A percentile compares a stretch with the other conserved stretches of the same genome.
These are phyloP conservation scores for Pampusana beccarii DNA, from an alignment of 2,113 vertebrate genomes.

Conservation along the genomic window DNA sequence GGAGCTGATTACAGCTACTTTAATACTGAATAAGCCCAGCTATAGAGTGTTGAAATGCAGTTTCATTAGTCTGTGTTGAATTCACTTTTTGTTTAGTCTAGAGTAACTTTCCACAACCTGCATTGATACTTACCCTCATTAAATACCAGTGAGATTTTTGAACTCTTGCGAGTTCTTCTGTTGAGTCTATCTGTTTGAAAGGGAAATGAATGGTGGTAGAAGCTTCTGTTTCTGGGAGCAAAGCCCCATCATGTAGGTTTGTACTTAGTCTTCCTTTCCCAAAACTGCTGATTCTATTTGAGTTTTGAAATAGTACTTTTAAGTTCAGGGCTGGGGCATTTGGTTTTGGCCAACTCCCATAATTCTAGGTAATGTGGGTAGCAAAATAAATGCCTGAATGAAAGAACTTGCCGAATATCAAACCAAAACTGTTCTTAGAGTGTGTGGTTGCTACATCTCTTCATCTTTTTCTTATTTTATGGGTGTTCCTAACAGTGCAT, in stretches of 20 bases:
- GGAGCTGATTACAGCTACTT: background rate
- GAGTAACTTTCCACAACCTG: background rate
- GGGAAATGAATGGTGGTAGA: background rate
- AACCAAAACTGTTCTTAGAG: background rate
- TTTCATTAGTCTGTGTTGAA: background rate
- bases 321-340: background rate
- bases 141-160: background rate
- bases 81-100: background rate
- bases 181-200: background rate
- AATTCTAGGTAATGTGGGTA: background rate
- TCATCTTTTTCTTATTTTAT: background rate
- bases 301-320: background rate
- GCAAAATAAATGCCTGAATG: background rate
- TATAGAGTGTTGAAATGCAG: background rate
- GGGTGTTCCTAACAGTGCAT: background rate
- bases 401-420: background rate
- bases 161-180: background rate
- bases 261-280: background rate
- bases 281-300: background rate
- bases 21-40: background rate
- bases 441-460: background rate
- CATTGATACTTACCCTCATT: background rate
- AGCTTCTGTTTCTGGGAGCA: background rate
- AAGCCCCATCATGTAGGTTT: background rate
- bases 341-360: background rate